Evolutionary conservation across 2,113 vertebrate genomes (phyloP).

Genomic region (Chaetodon trifascialis): DNA sequence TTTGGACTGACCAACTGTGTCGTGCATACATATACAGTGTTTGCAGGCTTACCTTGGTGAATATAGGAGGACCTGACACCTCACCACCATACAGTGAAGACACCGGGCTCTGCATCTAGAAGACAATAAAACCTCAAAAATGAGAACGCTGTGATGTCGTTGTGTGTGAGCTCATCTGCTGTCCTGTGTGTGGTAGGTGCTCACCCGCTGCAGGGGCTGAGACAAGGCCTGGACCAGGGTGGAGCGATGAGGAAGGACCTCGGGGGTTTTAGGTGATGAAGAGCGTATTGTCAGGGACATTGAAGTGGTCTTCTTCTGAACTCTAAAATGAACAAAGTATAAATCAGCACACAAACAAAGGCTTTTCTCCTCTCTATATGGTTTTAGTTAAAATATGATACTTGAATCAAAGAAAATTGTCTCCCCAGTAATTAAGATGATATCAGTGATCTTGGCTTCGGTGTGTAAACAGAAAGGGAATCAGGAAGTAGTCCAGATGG

Average conservation of each 20-base stretch:
- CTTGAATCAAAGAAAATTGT: conserved; percentile 49
- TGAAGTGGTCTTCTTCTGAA: conserved; percentile 95
- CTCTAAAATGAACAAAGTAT: conserved; percentile 78
- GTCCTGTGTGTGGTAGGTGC: conserved; percentile 2
- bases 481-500: conserved; percentile 52
- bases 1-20: no score
- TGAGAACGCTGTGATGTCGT: background rate
- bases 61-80: conserved; percentile 84
- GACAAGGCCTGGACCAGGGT: conserved; percentile 93
- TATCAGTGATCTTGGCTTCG: conserved; percentile 63
- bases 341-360: background rate
- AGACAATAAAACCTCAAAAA: conserved; percentile 10
- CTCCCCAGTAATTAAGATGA: conserved; percentile 56
- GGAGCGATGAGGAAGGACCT: conserved; percentile 86
- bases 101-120: conserved; percentile 91
- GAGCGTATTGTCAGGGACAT: conserved; percentile 96
- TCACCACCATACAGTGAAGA: conserved; percentile 85
- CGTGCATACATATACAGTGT: no score
- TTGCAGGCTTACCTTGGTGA: conserved; percentile 89
- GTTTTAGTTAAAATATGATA: conserved; percentile 41
- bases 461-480: conserved; percentile 62
- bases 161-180: conserved; percentile 2
- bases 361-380: background rate
- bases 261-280: conserved; percentile 88
- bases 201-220: conserved; percentile 82